phyloP scores from a whole-genome alignment of 2,113 vertebrate genomes.

The Hippocampus zosterae region DNA sequence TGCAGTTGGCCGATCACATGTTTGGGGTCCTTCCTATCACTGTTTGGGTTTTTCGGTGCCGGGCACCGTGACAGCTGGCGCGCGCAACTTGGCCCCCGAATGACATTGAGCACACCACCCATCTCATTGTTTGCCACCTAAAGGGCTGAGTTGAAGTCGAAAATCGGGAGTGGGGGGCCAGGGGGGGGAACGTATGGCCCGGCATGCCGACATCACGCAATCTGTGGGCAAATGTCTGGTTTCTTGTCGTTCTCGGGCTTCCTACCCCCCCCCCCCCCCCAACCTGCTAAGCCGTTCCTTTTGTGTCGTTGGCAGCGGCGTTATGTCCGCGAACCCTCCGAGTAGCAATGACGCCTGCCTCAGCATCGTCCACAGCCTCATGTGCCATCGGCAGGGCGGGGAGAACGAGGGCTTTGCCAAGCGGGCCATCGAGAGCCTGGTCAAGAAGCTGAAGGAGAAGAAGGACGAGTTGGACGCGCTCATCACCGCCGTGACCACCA shows the following conservation, averaged over 20 bases:
- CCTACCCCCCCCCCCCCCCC: too few species aligned
- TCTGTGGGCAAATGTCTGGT: too few species aligned
- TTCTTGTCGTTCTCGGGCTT: too few species aligned
- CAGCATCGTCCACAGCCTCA: conserved; percentile 81
- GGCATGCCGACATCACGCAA: too few species aligned
- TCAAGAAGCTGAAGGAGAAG: conserved; percentile 64
- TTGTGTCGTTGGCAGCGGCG: conserved; percentile 36
- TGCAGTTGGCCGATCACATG: not conserved
- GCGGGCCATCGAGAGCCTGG: conserved; percentile 79
- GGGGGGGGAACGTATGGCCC: not conserved
- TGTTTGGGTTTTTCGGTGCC: conserved; percentile 2
- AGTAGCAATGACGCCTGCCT: conserved; percentile 77
- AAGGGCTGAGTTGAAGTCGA: not conserved
- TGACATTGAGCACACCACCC: not conserved
- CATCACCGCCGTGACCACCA: conserved; percentile 79
- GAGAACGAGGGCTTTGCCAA: conserved; percentile 79
- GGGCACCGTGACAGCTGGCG: not conserved
- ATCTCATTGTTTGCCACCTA: not conserved
- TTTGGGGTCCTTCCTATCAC: conserved; percentile 6
- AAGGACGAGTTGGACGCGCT: conserved; percentile 80
- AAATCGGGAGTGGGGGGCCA: too few species aligned
- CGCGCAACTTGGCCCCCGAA: not conserved
- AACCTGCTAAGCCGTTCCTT: too few species aligned
- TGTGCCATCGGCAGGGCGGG: conserved; percentile 82
- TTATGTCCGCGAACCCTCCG: conserved; percentile 72